Percentiles rank a stretch among this genome's conserved stretches.
Evolutionary conservation across 2,113 vertebrate genomes (phyloP).

Genomic region (Sander lucioperca): DNA sequence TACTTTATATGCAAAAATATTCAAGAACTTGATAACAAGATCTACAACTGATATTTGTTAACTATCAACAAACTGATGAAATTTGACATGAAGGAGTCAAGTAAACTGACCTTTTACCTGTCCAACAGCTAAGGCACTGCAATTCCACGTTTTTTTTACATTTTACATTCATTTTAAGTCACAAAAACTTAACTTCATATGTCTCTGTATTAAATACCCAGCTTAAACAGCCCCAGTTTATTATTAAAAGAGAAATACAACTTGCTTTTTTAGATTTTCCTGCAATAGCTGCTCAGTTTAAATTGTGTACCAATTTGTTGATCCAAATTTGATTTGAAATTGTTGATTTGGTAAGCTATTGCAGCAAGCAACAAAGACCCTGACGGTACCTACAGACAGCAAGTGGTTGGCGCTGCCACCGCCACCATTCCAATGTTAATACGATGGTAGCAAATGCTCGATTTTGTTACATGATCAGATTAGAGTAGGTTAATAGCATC

Average conservation of each 20-base stretch:
- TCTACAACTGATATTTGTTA: neutral
- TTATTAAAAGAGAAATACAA: no score
- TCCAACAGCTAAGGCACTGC: no score
- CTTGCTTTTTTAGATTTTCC: no score
- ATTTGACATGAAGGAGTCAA: no score
- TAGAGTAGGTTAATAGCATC: neutral
- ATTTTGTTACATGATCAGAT: neutral
- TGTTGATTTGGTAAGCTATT: neutral
- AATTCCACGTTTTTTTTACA: no score
- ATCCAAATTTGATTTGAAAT: neutral
- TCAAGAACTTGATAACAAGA: neutral
- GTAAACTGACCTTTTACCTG: no score
- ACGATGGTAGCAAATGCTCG: neutral
- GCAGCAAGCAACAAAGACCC: neutral
- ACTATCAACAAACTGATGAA: neutral
- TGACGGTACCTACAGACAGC: neutral
- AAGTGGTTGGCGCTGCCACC: neutral
- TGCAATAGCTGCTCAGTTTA: no score
- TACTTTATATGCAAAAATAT: neutral
- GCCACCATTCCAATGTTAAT: neutral
- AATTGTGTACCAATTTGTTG: neutral
- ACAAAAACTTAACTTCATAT: no score
- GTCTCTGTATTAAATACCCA: no score
- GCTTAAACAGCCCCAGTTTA: no score
- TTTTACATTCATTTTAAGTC: no score